Percentiles rank a stretch among this genome's conserved stretches.
Conservation (phyloP, 1,140 invertebrate species). For the Euwallacea fornicatus region DNA sequence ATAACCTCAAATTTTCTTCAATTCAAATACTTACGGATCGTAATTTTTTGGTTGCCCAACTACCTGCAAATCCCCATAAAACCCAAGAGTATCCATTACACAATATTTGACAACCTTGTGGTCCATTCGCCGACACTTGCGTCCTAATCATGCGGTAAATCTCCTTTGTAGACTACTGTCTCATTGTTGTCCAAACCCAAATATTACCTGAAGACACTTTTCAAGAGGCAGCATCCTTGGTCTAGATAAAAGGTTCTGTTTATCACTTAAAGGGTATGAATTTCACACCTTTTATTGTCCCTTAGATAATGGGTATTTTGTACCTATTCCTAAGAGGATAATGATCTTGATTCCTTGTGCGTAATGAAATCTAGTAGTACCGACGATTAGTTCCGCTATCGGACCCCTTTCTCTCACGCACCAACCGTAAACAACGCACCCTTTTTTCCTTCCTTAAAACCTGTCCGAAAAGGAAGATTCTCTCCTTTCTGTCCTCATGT, state of each 20-base stretch:
- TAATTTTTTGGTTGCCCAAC: no score
- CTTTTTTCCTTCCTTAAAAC: conserved; percentile 35
- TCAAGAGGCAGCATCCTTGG: background rate
- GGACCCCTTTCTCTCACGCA: conserved; percentile 38
- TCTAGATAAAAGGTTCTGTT: conserved; percentile 6
- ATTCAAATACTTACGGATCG: no score
- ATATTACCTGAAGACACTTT: conserved; percentile 7
- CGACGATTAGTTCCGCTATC: conserved; percentile 34
- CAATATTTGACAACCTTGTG: conserved; percentile 28
- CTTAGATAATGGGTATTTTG: conserved; percentile 24
- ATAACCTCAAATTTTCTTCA: no score
- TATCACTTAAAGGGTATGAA: conserved; percentile 21
- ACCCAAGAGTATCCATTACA: conserved; percentile 26
- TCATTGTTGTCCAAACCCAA: background rate
- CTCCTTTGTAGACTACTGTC: conserved; percentile 29
- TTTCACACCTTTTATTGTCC: conserved; percentile 33
- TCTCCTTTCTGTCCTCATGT: conserved; percentile 17
- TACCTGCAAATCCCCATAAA: no score
- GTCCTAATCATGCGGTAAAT: conserved; percentile 34
- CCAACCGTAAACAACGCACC: conserved; percentile 37
- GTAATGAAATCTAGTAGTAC: conserved; percentile 15
- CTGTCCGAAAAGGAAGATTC: conserved; percentile 34
- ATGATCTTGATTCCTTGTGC: conserved; percentile 11
- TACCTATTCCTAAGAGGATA: conserved; percentile 20
- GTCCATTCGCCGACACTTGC: conserved; percentile 27